Base-by-base conservation (phyloP, 2,797 vertebrate species). In the Eidolon dupreanum region DNA sequence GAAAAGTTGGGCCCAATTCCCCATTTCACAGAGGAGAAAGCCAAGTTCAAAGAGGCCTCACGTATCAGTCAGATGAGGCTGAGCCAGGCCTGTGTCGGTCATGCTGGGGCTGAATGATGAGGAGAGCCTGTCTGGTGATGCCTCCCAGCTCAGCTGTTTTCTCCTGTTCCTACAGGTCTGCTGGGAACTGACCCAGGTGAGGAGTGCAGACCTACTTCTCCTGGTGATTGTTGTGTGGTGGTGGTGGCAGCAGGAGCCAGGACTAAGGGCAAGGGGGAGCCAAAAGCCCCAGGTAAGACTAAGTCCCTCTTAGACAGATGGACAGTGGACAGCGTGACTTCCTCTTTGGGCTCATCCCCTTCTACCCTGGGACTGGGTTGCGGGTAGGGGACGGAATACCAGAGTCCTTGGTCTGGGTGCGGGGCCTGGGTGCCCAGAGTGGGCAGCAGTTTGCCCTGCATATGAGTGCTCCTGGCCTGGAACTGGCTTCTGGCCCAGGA, bases 111-210 rank as follows among this genome's bases (percentile, higher is more conserved):
- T 49, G 55, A 70, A 33, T 22, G 43, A 51, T 36, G 74, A 61
- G 66, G 81, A 82, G 53, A 81, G 70, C 61, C 87, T 94, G 51
- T 74, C 66, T 66, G 86, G 66, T 13, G 4, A 82, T 0, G 6
- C 90, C 63, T 92, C 26, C 26, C 2, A 0, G 63, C 51, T 93
- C 61, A 96, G 68, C 93, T 83, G 55, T 96, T 97, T 75, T 66
- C 92, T 94, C 84, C 78, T 95, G 53, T 90, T 77, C 59, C 82
- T 90, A 51, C 77, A 97, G 95, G 73, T 96, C 85, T 77, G 36
- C 79, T 24, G 12, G 79, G 71, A 90, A 84, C 79, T 74, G 63
- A 79, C 84, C 88, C 71, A 61, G 43, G 95, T 13, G 19, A 88
- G 93, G 91, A 66, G 6, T 1, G 73, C 8, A 9, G 75, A 59